phyloP scores from a whole-genome alignment of 2,888 invertebrate species.

The Malthinus flaveolus region DNA sequence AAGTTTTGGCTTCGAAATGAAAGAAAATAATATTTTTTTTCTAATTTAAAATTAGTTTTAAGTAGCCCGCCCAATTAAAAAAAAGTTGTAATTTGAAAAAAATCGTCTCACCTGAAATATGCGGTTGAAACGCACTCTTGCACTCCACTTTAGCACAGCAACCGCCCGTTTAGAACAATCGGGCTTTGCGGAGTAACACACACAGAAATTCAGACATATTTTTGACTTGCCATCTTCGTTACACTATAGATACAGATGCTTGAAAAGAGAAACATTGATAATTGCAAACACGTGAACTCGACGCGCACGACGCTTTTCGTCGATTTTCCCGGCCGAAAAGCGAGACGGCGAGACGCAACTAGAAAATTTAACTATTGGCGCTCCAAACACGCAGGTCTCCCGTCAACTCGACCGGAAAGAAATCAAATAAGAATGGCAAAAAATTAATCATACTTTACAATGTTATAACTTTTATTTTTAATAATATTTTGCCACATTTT shows the following conservation, averaged over 20 bases:
- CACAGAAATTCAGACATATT: constrained; percentile 21
- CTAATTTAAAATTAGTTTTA: background rate
- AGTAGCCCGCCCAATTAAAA: no score
- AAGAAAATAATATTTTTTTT: background rate
- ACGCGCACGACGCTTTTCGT: constrained; percentile 19
- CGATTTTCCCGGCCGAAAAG: constrained; percentile 27
- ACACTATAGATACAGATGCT: constrained; percentile 12
- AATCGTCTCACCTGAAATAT: constrained; percentile 22
- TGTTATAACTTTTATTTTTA: no score
- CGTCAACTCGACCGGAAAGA: constrained; percentile 13
- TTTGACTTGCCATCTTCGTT: constrained; percentile 23
- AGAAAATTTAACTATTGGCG: constrained; percentile 19
- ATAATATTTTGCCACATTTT: no score
- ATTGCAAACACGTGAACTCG: constrained; percentile 21
- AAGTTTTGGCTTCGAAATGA: background rate
- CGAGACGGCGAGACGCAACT: constrained; percentile 16
- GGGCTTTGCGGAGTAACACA: constrained; percentile 18
- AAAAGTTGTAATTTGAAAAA: background rate
- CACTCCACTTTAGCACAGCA: constrained; percentile 26
- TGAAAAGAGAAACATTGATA: constrained; percentile 27
- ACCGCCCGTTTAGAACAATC: constrained; percentile 25
- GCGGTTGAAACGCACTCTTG: constrained; percentile 28
- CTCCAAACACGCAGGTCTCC: constrained; percentile 21
- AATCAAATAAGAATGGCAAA: constrained; percentile 8
- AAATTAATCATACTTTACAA: background rate